Evolutionary conservation across 2,888 invertebrate genomes (phyloP), one percentile per base, ranked within the genome.

Genomic region (Lasioglossum vierecki): DNA sequence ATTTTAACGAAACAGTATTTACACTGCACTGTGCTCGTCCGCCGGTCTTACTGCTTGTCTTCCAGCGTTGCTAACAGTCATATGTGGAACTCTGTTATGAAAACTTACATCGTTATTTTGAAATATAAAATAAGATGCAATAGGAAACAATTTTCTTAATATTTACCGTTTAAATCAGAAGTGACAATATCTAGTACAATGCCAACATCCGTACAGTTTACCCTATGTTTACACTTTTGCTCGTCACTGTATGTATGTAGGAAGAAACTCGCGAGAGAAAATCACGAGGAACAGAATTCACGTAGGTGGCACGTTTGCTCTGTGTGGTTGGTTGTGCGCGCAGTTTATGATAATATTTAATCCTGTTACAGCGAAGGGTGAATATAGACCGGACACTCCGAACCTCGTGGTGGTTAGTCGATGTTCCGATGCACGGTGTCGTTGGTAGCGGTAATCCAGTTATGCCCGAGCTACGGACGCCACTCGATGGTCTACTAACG

Each of bases 311-410:
- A 72, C 66, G 80, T 72, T 79, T 30, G 35, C 63, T 78, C 75
- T 44, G 39, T 30, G 74, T 26, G 49, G 35, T 60, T 46, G 81
- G 72, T 76, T 70, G 76, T 87, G 84, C 83, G 86, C 90, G 86
- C 83, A 91, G 91, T 93, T 93, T 93, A 93, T 93, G 91, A 93
- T 93, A 93, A 93, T 93, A 93, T 93, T 92, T 93, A 93, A 93
- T 93, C 93, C 93, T 88, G 89, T 93, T 93, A 93, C 66, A 76
- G 85, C 60, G 78, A 79, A 80, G 79, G 83, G 84, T 79, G 82
- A 80, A 82, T 83, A 84, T 88, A 84, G 87, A 80, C 80, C 87
- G 81, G 66, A 68, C 79, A 60, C 75, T 71, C 57, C 80, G 82
- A 9, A 91, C 89, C 90, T 91, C 90, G 92, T 88, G 88, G 90